phyloP scores from a whole-genome alignment of 2,113 vertebrate genomes.

The Gila orcuttii region DNA sequence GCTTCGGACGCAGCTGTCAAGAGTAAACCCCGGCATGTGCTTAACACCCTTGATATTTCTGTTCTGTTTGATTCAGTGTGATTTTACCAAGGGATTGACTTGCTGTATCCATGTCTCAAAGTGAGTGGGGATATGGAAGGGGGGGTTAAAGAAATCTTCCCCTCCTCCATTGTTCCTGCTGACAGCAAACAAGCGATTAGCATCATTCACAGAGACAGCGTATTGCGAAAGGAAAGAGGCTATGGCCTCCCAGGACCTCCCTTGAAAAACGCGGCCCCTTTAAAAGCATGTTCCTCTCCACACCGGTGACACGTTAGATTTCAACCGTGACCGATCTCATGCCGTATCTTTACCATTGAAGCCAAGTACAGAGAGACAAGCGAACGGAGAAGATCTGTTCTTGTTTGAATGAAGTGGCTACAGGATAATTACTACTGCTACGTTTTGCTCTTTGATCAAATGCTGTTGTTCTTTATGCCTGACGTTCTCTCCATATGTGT shows the following conservation, averaged over 20 bases:
- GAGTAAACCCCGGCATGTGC: constrained; percentile 41
- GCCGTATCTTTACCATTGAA: constrained; percentile 51
- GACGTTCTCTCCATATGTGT: constrained; percentile 44
- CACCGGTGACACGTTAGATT: constrained; percentile 60
- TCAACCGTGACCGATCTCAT: constrained; percentile 48
- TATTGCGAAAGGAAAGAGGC: constrained; percentile 56
- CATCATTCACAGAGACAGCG: constrained; percentile 69
- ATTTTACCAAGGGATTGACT: constrained; percentile 63
- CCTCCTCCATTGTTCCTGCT: constrained; percentile 56
- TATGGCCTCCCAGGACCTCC: constrained; percentile 53
- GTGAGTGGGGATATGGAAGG: constrained; percentile 44
- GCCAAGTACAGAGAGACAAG: constrained; percentile 31
- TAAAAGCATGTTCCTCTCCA: constrained; percentile 58
- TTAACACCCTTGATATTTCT: constrained; percentile 58
- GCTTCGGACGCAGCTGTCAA: constrained; percentile 47
- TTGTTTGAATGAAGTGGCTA: constrained; percentile 59
- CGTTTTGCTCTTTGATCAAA: constrained; percentile 65
- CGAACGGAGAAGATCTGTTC: constrained; percentile 46
- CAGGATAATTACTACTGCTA: constrained; percentile 57
- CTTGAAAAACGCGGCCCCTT: constrained; percentile 47
- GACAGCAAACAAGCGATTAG: constrained; percentile 69
- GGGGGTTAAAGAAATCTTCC: constrained; percentile 56
- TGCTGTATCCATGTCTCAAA: constrained; percentile 54
- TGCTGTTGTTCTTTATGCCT: constrained; percentile 58
- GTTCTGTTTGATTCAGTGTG: constrained; percentile 58